Conservation (phyloP, 2,888 invertebrate genomes). For the Marasmarcha lunaedactyla region DNA sequence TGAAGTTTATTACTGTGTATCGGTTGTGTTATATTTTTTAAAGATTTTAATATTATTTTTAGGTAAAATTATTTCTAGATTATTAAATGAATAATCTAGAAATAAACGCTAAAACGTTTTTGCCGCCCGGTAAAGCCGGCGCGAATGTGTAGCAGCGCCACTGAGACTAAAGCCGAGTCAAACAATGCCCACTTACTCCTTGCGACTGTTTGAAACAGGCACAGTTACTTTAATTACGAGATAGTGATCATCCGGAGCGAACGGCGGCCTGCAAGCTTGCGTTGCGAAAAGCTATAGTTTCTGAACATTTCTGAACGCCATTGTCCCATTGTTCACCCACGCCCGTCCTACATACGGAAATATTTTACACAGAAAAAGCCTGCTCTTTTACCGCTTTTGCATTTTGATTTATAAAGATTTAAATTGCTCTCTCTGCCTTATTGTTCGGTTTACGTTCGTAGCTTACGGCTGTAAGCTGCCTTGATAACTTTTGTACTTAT, state of each 20-base stretch:
- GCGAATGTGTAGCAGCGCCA: no score
- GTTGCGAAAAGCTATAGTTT: not conserved
- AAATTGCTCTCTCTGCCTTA: not conserved
- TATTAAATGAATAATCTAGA: no score
- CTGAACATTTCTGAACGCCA: not conserved
- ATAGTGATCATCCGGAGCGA: not conserved
- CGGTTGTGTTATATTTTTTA: no score
- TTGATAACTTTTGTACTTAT: no score
- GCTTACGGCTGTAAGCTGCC: not conserved
- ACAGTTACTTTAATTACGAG: not conserved
- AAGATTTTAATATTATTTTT: no score
- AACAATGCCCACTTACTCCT: no score
- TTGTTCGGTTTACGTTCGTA: not conserved
- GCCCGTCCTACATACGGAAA: conserved; percentile 14
- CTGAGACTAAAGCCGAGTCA: no score
- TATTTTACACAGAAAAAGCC: conserved; percentile 21
- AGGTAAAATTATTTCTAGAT: no score
- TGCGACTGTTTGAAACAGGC: not conserved
- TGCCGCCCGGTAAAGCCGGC: no score
- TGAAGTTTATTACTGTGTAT: no score
- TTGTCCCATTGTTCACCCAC: conserved; percentile 11
- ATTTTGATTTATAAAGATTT: conserved; percentile 1
- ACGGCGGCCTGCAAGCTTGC: not conserved
- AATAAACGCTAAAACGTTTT: no score
- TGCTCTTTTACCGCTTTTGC: not conserved